Conservation (phyloP, 1,140 invertebrate species). For the Drosophila dunni region DNA sequence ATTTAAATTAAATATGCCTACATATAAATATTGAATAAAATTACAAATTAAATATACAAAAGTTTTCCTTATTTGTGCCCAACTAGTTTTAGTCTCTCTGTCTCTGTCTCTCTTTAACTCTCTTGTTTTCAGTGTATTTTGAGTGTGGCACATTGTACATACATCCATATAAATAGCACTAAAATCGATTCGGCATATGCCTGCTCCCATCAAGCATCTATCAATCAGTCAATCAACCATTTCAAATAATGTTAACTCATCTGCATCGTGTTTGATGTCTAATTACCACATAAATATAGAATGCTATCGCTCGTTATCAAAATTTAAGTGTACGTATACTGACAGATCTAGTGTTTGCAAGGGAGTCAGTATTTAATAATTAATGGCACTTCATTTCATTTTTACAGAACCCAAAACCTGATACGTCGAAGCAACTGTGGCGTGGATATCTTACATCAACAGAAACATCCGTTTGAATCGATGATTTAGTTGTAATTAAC, state of each 20-base stretch:
- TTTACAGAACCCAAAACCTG: slow-evolving; percentile 79
- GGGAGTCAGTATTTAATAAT: not conserved
- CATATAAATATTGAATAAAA: slow-evolving; percentile 69
- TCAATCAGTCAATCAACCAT: slow-evolving; percentile 37
- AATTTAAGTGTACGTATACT: slow-evolving; percentile 31
- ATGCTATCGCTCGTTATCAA: slow-evolving; percentile 35
- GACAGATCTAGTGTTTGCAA: slow-evolving; percentile 4
- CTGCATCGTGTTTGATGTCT: slow-evolving; percentile 55
- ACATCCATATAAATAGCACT: slow-evolving; percentile 17
- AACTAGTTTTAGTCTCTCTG: slow-evolving; percentile 23
- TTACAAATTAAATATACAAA: slow-evolving; percentile 50
- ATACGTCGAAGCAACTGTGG: slow-evolving; percentile 82
- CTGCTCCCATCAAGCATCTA: slow-evolving; percentile 51
- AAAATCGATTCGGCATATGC: slow-evolving; percentile 43
- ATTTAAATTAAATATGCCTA: slow-evolving; percentile 47
- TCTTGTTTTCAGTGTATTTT: slow-evolving; percentile 68
- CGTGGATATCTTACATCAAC: slow-evolving; percentile 81
- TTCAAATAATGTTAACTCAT: slow-evolving; percentile 35
- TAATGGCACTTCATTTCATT: slow-evolving; percentile 50
- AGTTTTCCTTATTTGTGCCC: slow-evolving; percentile 41
- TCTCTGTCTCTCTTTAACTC: too few relatives aligned
- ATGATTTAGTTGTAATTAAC: slow-evolving; percentile 66
- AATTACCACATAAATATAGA: slow-evolving; percentile 35
- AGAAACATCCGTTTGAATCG: slow-evolving; percentile 83
- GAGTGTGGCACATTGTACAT: slow-evolving; percentile 61